Conservation (phyloP, 2,113 vertebrate species). For the Lagopus leucura region DNA sequence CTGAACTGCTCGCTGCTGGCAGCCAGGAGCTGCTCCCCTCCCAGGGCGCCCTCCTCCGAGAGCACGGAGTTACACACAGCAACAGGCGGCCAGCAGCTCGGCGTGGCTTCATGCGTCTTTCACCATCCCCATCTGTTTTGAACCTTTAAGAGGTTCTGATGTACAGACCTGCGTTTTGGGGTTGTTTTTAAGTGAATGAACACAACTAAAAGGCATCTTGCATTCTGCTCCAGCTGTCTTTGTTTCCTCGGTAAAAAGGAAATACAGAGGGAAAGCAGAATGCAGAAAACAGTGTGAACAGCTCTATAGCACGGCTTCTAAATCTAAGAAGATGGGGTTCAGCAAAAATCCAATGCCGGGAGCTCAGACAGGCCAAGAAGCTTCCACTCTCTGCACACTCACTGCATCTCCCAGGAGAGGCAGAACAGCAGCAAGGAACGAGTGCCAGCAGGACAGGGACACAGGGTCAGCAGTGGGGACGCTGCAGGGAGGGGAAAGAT, state of each 20-base stretch:
- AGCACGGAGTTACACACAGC: accelerated
- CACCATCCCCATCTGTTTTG: neutral
- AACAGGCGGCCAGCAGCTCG: neutral
- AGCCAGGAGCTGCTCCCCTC: neutral
- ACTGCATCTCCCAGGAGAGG: neutral
- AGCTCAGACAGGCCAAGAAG: neutral
- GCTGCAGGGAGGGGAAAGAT: neutral
- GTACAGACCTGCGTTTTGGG: neutral
- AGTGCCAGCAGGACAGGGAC: neutral
- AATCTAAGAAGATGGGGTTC: neutral
- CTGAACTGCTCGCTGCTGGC: neutral
- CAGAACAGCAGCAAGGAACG: neutral
- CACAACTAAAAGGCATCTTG: neutral
- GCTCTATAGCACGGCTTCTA: neutral
- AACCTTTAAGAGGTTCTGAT: neutral
- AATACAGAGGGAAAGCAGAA: neutral
- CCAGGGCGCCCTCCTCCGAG: neutral
- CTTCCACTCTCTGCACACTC: neutral
- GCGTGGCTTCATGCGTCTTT: accelerated
- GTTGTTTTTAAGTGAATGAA: neutral
- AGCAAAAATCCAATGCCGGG: neutral
- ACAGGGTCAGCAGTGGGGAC: accelerated
- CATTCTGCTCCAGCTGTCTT: neutral
- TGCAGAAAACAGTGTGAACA: neutral
- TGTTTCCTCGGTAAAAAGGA: neutral